phyloP scores from a whole-genome alignment of 2,888 invertebrate species.

The Hirtodrosophila confusa region DNA sequence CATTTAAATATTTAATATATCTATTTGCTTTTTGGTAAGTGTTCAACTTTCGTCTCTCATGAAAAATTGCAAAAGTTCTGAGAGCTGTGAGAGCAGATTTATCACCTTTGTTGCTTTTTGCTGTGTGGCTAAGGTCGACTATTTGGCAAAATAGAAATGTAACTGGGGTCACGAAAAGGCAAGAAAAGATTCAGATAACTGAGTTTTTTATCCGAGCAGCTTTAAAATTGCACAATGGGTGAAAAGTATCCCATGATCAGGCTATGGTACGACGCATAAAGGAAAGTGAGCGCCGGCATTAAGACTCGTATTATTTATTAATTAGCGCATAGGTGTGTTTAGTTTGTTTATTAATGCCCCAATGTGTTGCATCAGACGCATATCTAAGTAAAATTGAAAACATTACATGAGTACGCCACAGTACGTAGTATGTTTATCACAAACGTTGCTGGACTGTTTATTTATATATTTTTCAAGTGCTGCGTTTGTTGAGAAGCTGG shows the following conservation, averaged over 20 bases:
- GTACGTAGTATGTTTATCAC: no score
- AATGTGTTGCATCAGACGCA: no score
- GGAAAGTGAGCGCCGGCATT: no score
- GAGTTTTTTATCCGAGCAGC: no score
- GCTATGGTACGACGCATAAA: no score
- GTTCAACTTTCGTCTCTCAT: constrained; percentile 34
- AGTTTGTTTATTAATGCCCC: no score
- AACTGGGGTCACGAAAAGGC: constrained; percentile 13
- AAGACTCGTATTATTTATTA: no score
- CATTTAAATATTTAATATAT: constrained; percentile 56
- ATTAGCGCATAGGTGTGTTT: no score
- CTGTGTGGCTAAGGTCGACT: constrained; percentile 9
- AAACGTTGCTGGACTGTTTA: constrained; percentile 1
- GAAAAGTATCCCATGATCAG: no score
- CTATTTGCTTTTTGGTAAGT: constrained; percentile 48
- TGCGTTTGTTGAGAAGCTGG: constrained; percentile 19
- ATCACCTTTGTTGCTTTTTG: constrained; percentile 38
- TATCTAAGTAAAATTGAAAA: no score
- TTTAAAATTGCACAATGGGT: no score
- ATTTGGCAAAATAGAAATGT: constrained; percentile 35
- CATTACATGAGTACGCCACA: no score
- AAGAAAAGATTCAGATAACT: constrained; percentile 1
- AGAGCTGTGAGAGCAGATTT: constrained; percentile 48
- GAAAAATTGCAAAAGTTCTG: constrained; percentile 55
- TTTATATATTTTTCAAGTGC: constrained; percentile 10